phyloP scores from a whole-genome alignment of 2,113 vertebrate genomes.

The Chascanopsetta lugubris region DNA sequence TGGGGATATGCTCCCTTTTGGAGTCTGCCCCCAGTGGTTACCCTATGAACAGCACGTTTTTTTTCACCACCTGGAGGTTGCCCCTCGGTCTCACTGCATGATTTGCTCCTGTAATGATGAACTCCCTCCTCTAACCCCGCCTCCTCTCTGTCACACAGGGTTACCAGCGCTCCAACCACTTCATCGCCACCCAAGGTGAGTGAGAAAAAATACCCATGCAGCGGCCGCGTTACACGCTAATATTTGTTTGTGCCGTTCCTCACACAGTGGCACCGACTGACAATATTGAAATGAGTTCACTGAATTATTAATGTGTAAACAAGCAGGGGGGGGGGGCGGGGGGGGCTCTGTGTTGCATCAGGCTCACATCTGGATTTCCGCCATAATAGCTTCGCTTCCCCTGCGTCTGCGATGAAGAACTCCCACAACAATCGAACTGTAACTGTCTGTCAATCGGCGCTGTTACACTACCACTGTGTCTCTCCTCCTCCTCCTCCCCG shows the following conservation, averaged over 20 bases:
- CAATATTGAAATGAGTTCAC: slow-evolving; percentile 19
- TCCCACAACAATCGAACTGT: slow-evolving; percentile 45
- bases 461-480: slow-evolving; percentile 35
- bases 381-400: slow-evolving; percentile 21
- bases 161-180: slow-evolving; percentile 96
- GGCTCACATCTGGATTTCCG: slow-evolving; percentile 45
- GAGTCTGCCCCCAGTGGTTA: no score
- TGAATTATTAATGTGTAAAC: slow-evolving; percentile 58
- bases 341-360: slow-evolving; percentile 42
- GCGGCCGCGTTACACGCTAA: neutral
- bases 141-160: slow-evolving; percentile 83
- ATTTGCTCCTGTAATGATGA: slow-evolving; percentile 43
- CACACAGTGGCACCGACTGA: slow-evolving; percentile 13
- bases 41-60: no score
- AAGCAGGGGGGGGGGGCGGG: slow-evolving; percentile 16
- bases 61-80: no score
- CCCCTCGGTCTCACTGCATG: slow-evolving; percentile 32
- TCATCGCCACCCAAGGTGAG: slow-evolving; percentile 98
- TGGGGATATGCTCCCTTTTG: no score
- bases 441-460: slow-evolving; percentile 53
- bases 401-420: slow-evolving; percentile 3
- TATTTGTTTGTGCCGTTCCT: slow-evolving; percentile 6
- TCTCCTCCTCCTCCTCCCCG: slow-evolving; percentile 43
- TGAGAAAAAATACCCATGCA: neutral
- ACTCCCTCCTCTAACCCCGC: slow-evolving; percentile 21